Percentiles rank a stretch among this genome's conserved stretches.
These are phyloP conservation scores for Tetramorium parvispinum DNA, from an alignment of 1,140 invertebrate species.

Conservation along the genomic window DNA sequence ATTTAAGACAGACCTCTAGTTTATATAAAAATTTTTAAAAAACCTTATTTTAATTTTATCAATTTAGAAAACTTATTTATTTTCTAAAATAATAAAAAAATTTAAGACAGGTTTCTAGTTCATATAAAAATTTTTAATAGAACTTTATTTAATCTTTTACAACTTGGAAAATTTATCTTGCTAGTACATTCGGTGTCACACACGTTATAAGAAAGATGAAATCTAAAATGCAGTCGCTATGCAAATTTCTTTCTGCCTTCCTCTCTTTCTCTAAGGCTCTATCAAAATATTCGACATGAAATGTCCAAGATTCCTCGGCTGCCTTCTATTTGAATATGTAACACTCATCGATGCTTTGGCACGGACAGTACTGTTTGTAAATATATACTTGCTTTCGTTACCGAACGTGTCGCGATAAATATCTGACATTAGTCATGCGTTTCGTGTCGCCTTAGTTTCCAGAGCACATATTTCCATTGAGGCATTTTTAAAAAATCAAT, in stretches of 20 bases:
- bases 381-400: constrained; percentile 35
- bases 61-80: too few relatives aligned
- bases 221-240: constrained; percentile 31
- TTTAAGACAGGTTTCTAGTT: background rate
- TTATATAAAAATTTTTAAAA: too few relatives aligned
- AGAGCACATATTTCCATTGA: background rate
- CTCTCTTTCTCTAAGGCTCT: background rate
- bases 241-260: background rate
- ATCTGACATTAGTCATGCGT: constrained; percentile 27
- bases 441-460: background rate
- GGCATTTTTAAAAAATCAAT: background rate
- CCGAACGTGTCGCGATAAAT: constrained; percentile 39
- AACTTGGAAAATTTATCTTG: background rate
- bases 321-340: constrained; percentile 41
- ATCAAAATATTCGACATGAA: constrained; percentile 32
- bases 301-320: background rate
- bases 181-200: background rate
- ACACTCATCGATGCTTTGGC: constrained; percentile 16
- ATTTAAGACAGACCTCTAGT: too few relatives aligned
- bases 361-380: constrained; percentile 43
- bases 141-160: background rate
- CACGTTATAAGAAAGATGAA: background rate
- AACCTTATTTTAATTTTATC: too few relatives aligned
- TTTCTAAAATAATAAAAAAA: too few relatives aligned
- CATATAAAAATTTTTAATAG: background rate